Evolutionary conservation across 2,797 vertebrate genomes (phyloP), one percentile per base, ranked within the genome.

Genomic region (Hypotaenidia okinawae): DNA sequence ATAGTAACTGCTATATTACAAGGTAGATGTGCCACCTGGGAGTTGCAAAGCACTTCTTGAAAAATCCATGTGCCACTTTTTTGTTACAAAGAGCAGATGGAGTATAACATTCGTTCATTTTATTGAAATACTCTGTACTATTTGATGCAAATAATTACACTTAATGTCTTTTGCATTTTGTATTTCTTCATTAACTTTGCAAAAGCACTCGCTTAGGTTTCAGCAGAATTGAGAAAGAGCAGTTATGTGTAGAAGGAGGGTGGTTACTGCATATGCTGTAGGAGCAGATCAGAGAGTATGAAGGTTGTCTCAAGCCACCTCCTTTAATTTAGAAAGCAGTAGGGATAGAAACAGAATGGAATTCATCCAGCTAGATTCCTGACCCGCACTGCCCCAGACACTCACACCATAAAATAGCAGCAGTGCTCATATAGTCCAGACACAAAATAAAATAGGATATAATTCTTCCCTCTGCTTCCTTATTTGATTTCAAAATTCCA

Each of bases 261-360:
- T 79, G 61, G 55, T 77, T 89, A 84, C 39, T 82, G 64, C 27
- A 3, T 77, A 72, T 89, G 84, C 54, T 78, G 32, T 11, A 70
- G 87, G 68, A 91, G 59, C 41, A 81, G 72, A 68, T 19, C 32
- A 73, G 66, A 66, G 57, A 77, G 11, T 51, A 41, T 84, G 78
- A 61, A 90, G 88, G 67, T 70, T 94, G 89, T 91, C 88, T 91
- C 77, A 61, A 54, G 39, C 61, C 83, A 95, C 72, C 76, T 97
- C 83, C 93, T 96, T 97, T 97, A 97, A 97, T 98, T 96, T 95
- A 95, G 89, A 96, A 95, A 97, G 85, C 83, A 81, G 59, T 37
- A 83, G 5, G 81, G 79, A 75, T 84, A 85, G 93, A 93, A 95
- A 87, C 91, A 89, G 91, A 75, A 52, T 84, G 87, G 88, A 94